A percentile compares a stretch with the other conserved stretches of the same genome.
These are phyloP conservation scores for Synodontis membranacea DNA, from an alignment of 2,113 vertebrate species.

Conservation along the genomic window DNA sequence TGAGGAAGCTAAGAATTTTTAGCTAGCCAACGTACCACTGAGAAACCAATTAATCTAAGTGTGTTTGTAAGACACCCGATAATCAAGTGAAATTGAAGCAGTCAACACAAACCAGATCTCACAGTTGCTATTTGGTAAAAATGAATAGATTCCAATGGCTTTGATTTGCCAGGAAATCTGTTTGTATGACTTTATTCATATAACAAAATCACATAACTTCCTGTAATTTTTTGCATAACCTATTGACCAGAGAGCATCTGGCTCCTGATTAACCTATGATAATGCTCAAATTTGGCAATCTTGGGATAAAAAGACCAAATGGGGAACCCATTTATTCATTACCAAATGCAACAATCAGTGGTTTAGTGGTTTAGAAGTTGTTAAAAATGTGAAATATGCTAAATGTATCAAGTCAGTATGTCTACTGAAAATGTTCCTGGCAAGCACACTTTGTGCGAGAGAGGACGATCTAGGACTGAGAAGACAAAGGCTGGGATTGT, in stretches of 20 bases:
- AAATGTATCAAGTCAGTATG: constrained; percentile 48
- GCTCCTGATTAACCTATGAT: neutral
- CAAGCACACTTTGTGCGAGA: constrained; percentile 57
- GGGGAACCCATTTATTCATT: neutral
- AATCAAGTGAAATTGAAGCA: neutral
- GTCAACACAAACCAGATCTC: neutral
- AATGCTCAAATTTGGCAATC: neutral
- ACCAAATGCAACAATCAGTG: neutral
- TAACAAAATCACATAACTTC: neutral
- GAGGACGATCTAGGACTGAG: constrained; percentile 52
- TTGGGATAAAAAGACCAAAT: neutral
- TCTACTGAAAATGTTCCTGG: constrained; percentile 59
- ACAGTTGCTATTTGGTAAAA: neutral
- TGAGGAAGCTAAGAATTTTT: neutral
- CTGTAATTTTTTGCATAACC: neutral
- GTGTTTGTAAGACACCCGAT: neutral
- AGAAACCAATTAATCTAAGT: neutral
- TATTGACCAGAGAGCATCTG: neutral
- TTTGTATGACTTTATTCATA: neutral
- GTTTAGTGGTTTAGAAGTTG: neutral
- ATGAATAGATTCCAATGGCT: neutral
- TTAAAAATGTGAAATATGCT: neutral
- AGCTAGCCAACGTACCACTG: neutral
- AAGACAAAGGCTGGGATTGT: constrained; percentile 71
- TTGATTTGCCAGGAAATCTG: neutral